Evolutionary conservation across 1,140 invertebrate species (phyloP), one percentile per base, ranked within the genome.

Genomic region (Zaprionus nigranus): DNA sequence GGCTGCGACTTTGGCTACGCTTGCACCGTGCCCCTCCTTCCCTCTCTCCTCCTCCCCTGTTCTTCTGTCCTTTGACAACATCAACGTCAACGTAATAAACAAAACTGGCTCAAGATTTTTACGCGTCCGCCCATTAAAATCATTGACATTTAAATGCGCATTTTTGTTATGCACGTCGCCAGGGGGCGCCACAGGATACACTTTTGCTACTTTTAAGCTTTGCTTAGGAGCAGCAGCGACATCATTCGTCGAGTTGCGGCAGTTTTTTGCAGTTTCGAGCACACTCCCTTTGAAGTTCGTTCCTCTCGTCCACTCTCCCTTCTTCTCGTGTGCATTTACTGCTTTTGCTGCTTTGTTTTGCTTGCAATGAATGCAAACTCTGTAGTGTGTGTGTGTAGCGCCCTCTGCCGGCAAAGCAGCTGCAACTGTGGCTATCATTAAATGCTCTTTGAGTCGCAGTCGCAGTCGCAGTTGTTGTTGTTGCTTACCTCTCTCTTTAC

Each of bases 41-140:
- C 2, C 66, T 62, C 53, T 59, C 73, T 60, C 17, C 17, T 17
- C 15, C 12, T 13, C 9, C 17, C 2, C 36, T 17, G 17, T 1
- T 17, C 61, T 38, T 20, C 61, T 30, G 20, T 34, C 34, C 53
- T 53, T 82, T 82, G 75, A 68, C 78, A 80, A 79, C 76, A 28
- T 38, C 59, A 43, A 59, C 68, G 74, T 59, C 75, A 74, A 66
- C 63, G 74, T 87, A 86, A 86, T 87, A 87, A 86, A 86, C 83
- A 90, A 90, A 88, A 88, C 81, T 88, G 85, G 85, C 85, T 88
- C 85, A 90, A 88, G 85, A 88, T 82, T 88, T 85, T 85, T 90
- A 80, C 81, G 82, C 85, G 84, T 90, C 85, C 84, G 84, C 84
- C 85, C 85, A 88, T 88, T 88, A 88, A 88, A 88, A 88, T 88